Percentiles rank a stretch among this genome's conserved stretches.
Evolutionary conservation across 2,888 invertebrate species (phyloP).

Genomic region (Unio delphinus): DNA sequence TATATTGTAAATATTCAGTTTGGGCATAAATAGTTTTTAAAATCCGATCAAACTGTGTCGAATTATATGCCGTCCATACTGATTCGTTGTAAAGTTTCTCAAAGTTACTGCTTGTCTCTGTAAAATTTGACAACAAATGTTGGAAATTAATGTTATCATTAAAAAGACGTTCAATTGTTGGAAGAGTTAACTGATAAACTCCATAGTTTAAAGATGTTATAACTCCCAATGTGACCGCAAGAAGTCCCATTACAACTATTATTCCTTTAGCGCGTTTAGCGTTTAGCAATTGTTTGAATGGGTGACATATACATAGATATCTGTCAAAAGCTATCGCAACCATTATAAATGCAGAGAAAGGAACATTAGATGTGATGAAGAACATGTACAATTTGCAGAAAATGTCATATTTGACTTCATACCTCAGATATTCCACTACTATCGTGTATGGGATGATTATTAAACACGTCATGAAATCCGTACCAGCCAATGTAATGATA

Average conservation of each 20-base stretch:
- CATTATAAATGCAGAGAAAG: conserved; percentile 67
- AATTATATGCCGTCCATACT: too few relatives aligned
- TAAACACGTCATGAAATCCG: conserved; percentile 59
- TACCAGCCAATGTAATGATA: conserved; percentile 60
- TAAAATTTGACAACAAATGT: neutral
- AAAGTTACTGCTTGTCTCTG: too few relatives aligned
- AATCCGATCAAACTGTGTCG: too few relatives aligned
- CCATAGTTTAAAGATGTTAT: conserved; percentile 45
- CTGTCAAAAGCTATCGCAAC: conserved; percentile 63
- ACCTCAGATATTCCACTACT: conserved; percentile 48
- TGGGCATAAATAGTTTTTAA: neutral
- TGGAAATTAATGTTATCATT: conserved; percentile 3
- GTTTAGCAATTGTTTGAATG: conserved; percentile 60
- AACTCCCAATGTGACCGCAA: conserved; percentile 42
- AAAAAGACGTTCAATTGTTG: conserved; percentile 3
- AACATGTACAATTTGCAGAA: conserved; percentile 65
- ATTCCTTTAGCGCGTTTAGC: conserved; percentile 46
- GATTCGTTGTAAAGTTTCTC: too few relatives aligned
- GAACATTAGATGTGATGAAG: conserved; percentile 64
- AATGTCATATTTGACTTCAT: conserved; percentile 49
- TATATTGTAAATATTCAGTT: conserved; percentile 13
- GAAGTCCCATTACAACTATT: conserved; percentile 31
- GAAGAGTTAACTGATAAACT: conserved; percentile 25
- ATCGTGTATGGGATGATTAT: conserved; percentile 60
- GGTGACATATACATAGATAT: conserved; percentile 67